Evolutionary conservation across 2,888 invertebrate species (phyloP).

Genomic region (Platycheirus rosarum): DNA sequence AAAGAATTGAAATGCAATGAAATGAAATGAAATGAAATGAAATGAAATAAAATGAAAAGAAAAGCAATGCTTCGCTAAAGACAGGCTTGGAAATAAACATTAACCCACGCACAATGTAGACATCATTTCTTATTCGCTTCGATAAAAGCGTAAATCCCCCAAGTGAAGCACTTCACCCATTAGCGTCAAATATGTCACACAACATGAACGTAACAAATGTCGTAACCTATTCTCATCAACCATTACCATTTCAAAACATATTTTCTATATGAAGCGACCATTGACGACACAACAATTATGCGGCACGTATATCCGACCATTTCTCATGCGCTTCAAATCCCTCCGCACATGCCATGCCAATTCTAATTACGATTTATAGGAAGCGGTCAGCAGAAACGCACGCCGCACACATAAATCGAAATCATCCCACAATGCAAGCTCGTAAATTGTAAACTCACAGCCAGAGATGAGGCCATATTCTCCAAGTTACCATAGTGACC

Average conservation of each 20-base stretch:
- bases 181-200: slow-evolving; percentile 46
- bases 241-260: slow-evolving; percentile 14
- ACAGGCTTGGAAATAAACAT: too few relatives aligned
- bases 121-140: too few relatives aligned
- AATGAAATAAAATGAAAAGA: too few relatives aligned
- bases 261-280: slow-evolving; percentile 12
- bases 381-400: slow-evolving; percentile 54
- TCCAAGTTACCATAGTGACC: slow-evolving; percentile 39
- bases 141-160: background rate
- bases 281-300: slow-evolving; percentile 6
- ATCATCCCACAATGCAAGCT: slow-evolving; percentile 41
- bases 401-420: slow-evolving; percentile 65
- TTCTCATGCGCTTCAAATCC: slow-evolving; percentile 33
- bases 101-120: too few relatives aligned
- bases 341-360: slow-evolving; percentile 56
- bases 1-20: too few relatives aligned
- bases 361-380: slow-evolving; percentile 73
- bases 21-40: too few relatives aligned
- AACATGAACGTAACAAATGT: slow-evolving; percentile 48
- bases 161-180: slow-evolving; percentile 40
- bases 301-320: slow-evolving; percentile 53
- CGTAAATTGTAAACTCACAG: slow-evolving; percentile 40
- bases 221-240: slow-evolving; percentile 56
- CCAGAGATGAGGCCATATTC: background rate
- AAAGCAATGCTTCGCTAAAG: too few relatives aligned